Percentiles rank a stretch among this genome's conserved stretches.
Conservation (phyloP, 2,113 vertebrate genomes). For the Heliornis fulica region DNA sequence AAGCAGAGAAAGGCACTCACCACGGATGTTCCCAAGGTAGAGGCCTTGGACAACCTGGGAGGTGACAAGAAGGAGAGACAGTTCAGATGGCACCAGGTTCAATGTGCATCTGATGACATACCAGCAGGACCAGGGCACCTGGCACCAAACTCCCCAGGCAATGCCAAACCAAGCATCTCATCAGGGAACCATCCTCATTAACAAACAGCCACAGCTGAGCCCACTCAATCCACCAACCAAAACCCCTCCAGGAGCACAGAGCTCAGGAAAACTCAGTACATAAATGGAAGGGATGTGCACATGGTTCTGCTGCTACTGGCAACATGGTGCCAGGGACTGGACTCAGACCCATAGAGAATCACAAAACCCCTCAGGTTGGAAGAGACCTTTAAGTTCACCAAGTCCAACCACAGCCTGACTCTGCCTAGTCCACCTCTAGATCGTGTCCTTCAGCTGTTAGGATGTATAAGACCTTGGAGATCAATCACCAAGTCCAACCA, state of each 20-base stretch:
- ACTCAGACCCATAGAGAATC: too few species aligned
- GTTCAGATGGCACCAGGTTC: neutral
- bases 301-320: rapidly evolving
- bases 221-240: neutral
- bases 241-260: neutral
- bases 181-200: neutral
- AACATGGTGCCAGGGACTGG: neutral
- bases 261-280: neutral
- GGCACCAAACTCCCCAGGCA: neutral
- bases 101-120: rapidly evolving
- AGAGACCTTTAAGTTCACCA: too few species aligned
- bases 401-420: too few species aligned
- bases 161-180: neutral
- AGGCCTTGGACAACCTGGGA: constrained; percentile 83
- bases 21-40: constrained; percentile 87
- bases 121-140: neutral
- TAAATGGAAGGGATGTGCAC: neutral
- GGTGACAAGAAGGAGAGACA: neutral
- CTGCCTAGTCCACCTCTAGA: too few species aligned
- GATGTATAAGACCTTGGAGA: too few species aligned
- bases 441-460: too few species aligned
- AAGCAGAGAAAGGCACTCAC: constrained; percentile 65
- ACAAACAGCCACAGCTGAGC: neutral
- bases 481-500: too few species aligned
- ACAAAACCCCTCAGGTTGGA: too few species aligned